phyloP scores from a whole-genome alignment of 2,113 vertebrate species.

The Plestiodon gilberti region DNA sequence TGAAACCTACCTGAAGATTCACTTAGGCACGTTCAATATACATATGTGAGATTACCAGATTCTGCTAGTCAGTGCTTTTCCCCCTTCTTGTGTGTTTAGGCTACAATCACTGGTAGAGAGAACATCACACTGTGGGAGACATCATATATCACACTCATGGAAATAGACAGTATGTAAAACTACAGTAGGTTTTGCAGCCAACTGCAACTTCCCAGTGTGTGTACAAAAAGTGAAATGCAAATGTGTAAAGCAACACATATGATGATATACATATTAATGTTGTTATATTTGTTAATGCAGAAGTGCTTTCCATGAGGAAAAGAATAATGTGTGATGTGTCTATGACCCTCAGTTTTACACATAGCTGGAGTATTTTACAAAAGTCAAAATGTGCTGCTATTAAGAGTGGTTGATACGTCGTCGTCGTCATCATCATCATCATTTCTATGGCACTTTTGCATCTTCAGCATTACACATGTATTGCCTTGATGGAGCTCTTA shows the following conservation, averaged over 20 bases:
- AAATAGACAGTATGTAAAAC: not conserved
- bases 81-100: not conserved
- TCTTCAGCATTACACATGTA: too few species aligned
- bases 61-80: not conserved
- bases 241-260: not conserved
- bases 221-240: not conserved
- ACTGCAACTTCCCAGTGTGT: not conserved
- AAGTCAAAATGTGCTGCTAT: not conserved
- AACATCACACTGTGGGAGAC: not conserved
- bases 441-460: too few species aligned
- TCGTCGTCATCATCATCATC: too few species aligned
- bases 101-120: too few species aligned
- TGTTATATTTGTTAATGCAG: not conserved
- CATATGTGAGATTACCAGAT: too few species aligned
- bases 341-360: not conserved
- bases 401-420: not conserved
- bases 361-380: not conserved
- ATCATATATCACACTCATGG: not conserved
- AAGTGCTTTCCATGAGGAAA: not conserved
- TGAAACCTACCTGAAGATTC: too few species aligned
- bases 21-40: too few species aligned
- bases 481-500: too few species aligned
- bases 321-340: not conserved
- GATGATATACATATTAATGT: not conserved
- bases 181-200: not conserved